phyloP scores from a whole-genome alignment of 1,140 invertebrate species.

The Rhynchophorus ferrugineus region DNA sequence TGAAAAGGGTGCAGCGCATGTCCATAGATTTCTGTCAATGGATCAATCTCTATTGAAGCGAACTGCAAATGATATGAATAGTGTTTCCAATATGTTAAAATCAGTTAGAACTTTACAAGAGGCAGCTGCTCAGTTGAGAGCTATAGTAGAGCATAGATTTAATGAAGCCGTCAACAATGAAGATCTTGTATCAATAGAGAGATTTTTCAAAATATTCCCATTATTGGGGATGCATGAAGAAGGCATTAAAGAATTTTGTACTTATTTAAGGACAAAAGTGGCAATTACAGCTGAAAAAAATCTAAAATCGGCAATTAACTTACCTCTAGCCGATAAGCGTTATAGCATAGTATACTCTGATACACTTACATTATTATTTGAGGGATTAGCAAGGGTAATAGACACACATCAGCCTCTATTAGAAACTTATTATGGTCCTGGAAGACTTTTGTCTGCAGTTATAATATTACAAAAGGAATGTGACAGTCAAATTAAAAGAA shows the following conservation, averaged over 20 bases:
- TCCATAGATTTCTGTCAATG: slow-evolving; percentile 91
- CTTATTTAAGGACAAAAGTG: slow-evolving; percentile 79
- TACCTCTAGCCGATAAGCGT: slow-evolving; percentile 61
- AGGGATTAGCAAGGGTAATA: slow-evolving; percentile 79
- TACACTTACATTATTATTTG: slow-evolving; percentile 76
- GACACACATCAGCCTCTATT: slow-evolving; percentile 90
- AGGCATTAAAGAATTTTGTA: slow-evolving; percentile 82
- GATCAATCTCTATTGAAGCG: slow-evolving; percentile 78
- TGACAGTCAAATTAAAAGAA: slow-evolving; percentile 62
- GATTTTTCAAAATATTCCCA: slow-evolving; percentile 98
- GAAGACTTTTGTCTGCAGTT: slow-evolving; percentile 63
- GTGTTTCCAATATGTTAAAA: slow-evolving; percentile 55
- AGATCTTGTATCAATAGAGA: slow-evolving; percentile 89
- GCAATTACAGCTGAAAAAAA: slow-evolving; percentile 68
- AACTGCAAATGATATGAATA: slow-evolving; percentile 38
- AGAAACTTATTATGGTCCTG: slow-evolving; percentile 89
- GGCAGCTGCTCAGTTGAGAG: slow-evolving; percentile 60
- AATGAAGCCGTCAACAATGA: slow-evolving; percentile 85
- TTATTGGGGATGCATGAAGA: slow-evolving; percentile 82
- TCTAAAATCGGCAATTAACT: slow-evolving; percentile 54
- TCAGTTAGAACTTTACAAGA: slow-evolving; percentile 79
- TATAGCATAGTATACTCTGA: slow-evolving; percentile 74
- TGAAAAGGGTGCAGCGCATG: slow-evolving; percentile 89
- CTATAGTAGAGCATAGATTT: slow-evolving; percentile 73
- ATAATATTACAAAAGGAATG: slow-evolving; percentile 79